These are phyloP conservation scores for Artibeus jamaicensis DNA, from an alignment of 2,797 vertebrate genomes.

Conservation along the genomic window DNA sequence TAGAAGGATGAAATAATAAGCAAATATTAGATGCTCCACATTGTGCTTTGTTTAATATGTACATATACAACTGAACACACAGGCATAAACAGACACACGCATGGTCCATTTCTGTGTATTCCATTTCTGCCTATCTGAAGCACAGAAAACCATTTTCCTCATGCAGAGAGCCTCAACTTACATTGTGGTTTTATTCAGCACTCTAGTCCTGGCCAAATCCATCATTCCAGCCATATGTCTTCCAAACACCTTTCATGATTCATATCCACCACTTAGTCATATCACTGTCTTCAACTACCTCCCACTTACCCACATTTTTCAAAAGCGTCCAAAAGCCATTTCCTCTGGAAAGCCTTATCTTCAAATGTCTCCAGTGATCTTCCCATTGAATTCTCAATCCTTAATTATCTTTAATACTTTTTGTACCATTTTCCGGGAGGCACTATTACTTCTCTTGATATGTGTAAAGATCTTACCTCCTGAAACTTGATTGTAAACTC, in stretches of 20 bases:
- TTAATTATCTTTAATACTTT: background rate
- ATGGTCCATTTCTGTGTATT: background rate
- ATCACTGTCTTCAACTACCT: background rate
- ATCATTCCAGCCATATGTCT: background rate
- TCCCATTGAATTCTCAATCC: background rate
- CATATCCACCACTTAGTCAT: background rate
- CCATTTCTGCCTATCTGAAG: background rate
- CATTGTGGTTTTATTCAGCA: background rate
- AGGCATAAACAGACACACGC: background rate
- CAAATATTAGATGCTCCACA: background rate
- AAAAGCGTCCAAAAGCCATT: background rate
- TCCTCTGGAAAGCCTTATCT: background rate
- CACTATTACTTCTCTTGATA: background rate
- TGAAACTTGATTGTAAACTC: background rate
- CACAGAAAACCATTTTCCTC: background rate
- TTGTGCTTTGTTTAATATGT: background rate
- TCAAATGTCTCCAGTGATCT: background rate
- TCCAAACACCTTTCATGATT: background rate
- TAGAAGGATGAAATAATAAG: background rate
- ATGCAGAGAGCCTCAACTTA: background rate
- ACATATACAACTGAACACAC: background rate
- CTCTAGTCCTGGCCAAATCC: background rate
- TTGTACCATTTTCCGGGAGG: background rate
- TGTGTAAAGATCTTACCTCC: background rate
- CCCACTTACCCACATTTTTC: background rate